Percentiles rank a stretch among this genome's conserved stretches.
Conservation (phyloP, 1,140 invertebrate genomes). For the Zaprionus inermis region DNA sequence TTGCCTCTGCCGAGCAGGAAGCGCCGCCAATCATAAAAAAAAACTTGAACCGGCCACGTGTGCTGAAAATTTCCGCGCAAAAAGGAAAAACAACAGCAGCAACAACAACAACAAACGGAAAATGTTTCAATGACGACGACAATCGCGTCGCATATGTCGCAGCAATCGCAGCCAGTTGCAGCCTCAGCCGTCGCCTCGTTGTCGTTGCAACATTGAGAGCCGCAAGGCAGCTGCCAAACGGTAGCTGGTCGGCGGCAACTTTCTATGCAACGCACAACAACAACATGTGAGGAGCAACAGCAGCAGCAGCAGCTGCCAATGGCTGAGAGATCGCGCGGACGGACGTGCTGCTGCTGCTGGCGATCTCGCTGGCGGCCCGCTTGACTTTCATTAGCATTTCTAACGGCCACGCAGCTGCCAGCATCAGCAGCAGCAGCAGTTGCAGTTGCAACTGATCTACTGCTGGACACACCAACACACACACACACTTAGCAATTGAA, state of each 20-base stretch:
- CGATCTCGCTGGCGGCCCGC: constrained; percentile 29
- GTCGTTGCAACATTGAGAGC: constrained; percentile 16
- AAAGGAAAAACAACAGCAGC: constrained; percentile 39
- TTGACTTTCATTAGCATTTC: constrained; percentile 82
- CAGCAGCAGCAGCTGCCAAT: constrained; percentile 60
- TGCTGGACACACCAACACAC: constrained; percentile 31
- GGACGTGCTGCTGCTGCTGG: constrained; percentile 11
- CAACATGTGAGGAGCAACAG: constrained; percentile 26
- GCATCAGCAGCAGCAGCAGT: constrained; percentile 50
- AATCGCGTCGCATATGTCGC: constrained; percentile 53
- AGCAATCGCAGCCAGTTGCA: constrained; percentile 14
- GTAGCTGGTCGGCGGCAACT: constrained; percentile 70
- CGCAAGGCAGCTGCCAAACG: constrained; percentile 65
- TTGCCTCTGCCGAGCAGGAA: constrained; percentile 53
- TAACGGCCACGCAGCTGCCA: constrained; percentile 80
- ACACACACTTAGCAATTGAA: constrained; percentile 20
- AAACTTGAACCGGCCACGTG: constrained; percentile 78
- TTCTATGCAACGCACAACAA: constrained; percentile 74
- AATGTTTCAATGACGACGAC: constrained; percentile 26
- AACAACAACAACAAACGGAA: constrained; percentile 25
- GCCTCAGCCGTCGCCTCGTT: too few species aligned
- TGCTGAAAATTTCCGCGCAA: constrained; percentile 71
- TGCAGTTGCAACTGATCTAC: constrained; percentile 56
- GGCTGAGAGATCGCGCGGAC: constrained; percentile 41
- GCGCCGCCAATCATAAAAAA: constrained; percentile 75